Conservation (phyloP, 2,797 vertebrate genomes). For the Sebastes flavidus region DNA sequence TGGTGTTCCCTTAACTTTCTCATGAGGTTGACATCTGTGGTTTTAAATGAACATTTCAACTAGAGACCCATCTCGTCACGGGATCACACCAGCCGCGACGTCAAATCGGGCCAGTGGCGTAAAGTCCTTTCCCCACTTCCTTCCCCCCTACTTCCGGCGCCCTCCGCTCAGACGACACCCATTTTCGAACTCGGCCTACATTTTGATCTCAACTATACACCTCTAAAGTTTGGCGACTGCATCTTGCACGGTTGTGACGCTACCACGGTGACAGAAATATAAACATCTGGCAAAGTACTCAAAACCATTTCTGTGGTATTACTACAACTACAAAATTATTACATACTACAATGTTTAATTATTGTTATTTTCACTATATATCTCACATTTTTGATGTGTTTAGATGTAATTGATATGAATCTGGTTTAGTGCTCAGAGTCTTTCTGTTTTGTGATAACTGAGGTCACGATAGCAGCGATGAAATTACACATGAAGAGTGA, state of each 20-base stretch:
- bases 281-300: too few species aligned
- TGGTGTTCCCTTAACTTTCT: too few species aligned
- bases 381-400: background rate
- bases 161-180: fast-evolving
- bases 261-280: background rate
- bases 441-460: background rate
- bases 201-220: too few species aligned
- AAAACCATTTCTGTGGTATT: fast-evolving
- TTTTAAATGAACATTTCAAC: background rate
- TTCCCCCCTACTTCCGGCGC: too few species aligned
- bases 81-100: too few species aligned
- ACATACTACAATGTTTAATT: background rate
- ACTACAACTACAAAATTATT: background rate
- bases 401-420: background rate
- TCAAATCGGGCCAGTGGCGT: too few species aligned
- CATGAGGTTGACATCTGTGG: too few species aligned
- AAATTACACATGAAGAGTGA: background rate
- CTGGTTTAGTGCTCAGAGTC: background rate
- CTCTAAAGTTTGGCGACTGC: too few species aligned
- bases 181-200: too few species aligned
- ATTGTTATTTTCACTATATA: background rate
- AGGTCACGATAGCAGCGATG: background rate
- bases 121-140: too few species aligned
- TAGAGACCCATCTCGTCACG: background rate
- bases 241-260: too few species aligned